Percentiles rank a stretch among this genome's conserved stretches.
Evolutionary conservation across 1,140 invertebrate genomes (phyloP).

Genomic region (Meloidogyne floridensis): DNA sequence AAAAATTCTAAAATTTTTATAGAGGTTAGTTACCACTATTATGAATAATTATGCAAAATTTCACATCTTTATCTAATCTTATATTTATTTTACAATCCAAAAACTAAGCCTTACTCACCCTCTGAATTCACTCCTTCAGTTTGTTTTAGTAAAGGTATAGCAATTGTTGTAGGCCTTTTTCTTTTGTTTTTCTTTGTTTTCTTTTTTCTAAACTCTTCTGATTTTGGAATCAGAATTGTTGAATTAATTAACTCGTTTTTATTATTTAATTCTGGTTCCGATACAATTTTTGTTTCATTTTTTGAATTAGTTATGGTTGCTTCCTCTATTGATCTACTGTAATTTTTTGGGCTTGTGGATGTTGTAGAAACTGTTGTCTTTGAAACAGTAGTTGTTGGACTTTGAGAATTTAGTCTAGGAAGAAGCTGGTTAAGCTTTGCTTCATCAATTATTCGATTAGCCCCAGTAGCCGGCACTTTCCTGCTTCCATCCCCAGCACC

Average conservation of each 20-base stretch:
- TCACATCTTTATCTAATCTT: too few species aligned
- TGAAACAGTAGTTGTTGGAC: slow-evolving; percentile 28
- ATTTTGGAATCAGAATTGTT: slow-evolving; percentile 25
- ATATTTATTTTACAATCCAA: too few species aligned
- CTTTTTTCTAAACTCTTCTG: slow-evolving; percentile 7
- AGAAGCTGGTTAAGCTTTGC: slow-evolving; percentile 27
- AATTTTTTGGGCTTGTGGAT: neutral
- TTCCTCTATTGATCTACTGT: neutral
- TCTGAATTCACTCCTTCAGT: neutral
- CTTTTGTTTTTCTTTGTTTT: slow-evolving; percentile 20
- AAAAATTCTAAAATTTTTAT: too few species aligned
- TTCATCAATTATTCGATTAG: slow-evolving; percentile 40
- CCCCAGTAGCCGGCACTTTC: neutral
- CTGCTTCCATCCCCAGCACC: neutral
- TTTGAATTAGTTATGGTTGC: slow-evolving; percentile 1
- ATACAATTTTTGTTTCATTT: slow-evolving; percentile 21
- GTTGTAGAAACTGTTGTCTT: neutral
- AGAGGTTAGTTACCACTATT: too few species aligned
- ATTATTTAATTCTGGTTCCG: neutral
- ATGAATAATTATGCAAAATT: too few species aligned
- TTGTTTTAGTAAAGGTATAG: neutral
- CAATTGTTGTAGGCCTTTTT: neutral
- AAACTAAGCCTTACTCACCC: too few species aligned
- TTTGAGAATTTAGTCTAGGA: slow-evolving; percentile 21
- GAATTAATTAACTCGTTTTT: slow-evolving; percentile 11